Evolutionary conservation across 2,113 vertebrate genomes (phyloP).

Genomic region (Gasterosteus nipponicus): DNA sequence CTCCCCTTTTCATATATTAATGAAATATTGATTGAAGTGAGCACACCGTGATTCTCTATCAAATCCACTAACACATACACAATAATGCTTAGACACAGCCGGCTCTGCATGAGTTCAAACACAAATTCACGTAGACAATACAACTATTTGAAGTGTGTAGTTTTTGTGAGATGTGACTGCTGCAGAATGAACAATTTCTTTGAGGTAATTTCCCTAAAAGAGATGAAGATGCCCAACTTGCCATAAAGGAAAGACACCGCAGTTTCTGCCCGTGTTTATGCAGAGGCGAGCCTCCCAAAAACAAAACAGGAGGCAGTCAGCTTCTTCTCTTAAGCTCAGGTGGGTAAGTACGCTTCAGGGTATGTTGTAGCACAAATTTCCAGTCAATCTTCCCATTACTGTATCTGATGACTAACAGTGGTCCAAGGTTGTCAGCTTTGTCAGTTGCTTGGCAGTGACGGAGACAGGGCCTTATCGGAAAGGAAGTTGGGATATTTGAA

Average conservation of each 20-base stretch:
- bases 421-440: constrained; percentile 56
- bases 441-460: constrained; percentile 48
- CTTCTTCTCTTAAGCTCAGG: constrained; percentile 63
- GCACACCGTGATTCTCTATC: constrained; percentile 30
- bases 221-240: constrained; percentile 62
- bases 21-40: not conserved
- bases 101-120: constrained; percentile 47
- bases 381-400: constrained; percentile 69
- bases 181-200: constrained; percentile 41
- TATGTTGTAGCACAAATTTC: constrained; percentile 67
- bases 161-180: constrained; percentile 33
- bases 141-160: constrained; percentile 29
- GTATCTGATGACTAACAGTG: constrained; percentile 65
- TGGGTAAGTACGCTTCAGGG: constrained; percentile 53
- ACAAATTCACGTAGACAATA: constrained; percentile 19
- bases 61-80: constrained; percentile 33
- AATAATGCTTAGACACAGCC: constrained; percentile 51
- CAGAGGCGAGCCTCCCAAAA: constrained; percentile 69
- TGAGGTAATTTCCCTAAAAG: constrained; percentile 46
- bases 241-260: constrained; percentile 72
- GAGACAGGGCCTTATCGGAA: constrained; percentile 42
- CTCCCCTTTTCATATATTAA: constrained; percentile 20
- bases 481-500: not conserved
- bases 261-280: constrained; percentile 54
- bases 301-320: constrained; percentile 75